These are phyloP conservation scores for Nemurella pictetii DNA, from an alignment of 2,888 invertebrate genomes.

Conservation along the genomic window DNA sequence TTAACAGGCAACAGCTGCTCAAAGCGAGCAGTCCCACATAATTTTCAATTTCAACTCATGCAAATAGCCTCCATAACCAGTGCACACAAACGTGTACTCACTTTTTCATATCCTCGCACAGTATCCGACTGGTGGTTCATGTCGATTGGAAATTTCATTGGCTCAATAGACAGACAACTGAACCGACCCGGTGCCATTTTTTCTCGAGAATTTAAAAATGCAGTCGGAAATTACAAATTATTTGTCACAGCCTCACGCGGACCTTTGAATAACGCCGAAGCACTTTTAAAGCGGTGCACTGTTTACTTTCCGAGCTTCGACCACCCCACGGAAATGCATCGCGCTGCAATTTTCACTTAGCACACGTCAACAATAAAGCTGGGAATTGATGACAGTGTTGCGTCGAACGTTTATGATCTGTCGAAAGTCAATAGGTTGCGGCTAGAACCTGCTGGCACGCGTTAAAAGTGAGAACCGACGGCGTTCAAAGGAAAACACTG, in stretches of 20 bases:
- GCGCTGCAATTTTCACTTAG: neutral
- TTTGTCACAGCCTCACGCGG: neutral
- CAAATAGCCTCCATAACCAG: neutral
- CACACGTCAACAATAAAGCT: too few species aligned
- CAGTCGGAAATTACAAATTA: neutral
- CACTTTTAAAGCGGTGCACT: neutral
- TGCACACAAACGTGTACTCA: constrained; percentile 6
- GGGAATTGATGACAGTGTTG: too few species aligned
- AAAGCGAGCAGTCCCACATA: neutral
- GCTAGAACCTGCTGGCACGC: neutral
- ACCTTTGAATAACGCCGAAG: too few species aligned
- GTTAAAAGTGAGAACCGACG: neutral
- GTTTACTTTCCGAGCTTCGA: neutral
- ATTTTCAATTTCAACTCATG: neutral
- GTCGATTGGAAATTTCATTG: constrained; percentile 77
- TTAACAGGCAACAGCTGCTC: neutral
- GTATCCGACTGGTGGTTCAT: constrained; percentile 75
- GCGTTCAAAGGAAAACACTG: neutral
- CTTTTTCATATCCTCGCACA: constrained; percentile 60
- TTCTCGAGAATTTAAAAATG: neutral
- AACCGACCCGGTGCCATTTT: constrained; percentile 39
- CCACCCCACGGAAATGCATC: neutral
- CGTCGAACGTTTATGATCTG: too few species aligned
- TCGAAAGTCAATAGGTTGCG: neutral
- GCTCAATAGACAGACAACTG: constrained; percentile 64